phyloP scores from a whole-genome alignment of 2,113 vertebrate species.

The Gambusia affinis region DNA sequence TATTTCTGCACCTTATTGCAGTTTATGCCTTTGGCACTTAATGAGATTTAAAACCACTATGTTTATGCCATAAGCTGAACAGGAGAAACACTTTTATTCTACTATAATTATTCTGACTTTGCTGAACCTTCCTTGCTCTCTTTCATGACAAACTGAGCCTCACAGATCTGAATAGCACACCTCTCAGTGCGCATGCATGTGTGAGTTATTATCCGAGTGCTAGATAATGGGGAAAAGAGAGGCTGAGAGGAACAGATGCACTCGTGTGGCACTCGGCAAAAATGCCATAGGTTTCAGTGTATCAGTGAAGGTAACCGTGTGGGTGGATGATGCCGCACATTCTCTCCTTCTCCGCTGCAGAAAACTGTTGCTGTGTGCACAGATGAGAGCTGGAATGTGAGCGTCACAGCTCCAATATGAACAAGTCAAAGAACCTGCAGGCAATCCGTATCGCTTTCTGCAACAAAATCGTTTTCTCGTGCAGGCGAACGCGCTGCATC shows the following conservation, averaged over 20 bases:
- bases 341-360: conserved; percentile 39
- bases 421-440: conserved; percentile 32
- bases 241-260: conserved; percentile 42
- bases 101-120: not conserved
- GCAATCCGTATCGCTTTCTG: conserved; percentile 29
- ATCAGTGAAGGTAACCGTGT: conserved; percentile 63
- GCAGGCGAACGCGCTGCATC: conserved; percentile 1
- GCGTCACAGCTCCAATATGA: conserved; percentile 28
- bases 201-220: conserved; percentile 1
- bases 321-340: conserved; percentile 60
- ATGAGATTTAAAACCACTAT: not conserved
- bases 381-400: conserved; percentile 12
- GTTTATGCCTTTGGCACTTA: not conserved
- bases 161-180: not conserved
- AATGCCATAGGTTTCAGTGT: conserved; percentile 51
- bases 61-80: not conserved
- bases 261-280: conserved; percentile 54
- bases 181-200: not conserved
- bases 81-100: not conserved
- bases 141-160: not conserved
- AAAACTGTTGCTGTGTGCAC: conserved; percentile 31
- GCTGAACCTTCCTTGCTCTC: not conserved
- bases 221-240: conserved; percentile 18
- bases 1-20: not conserved
- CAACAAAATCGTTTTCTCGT: conserved; percentile 11